Percentiles rank a stretch among this genome's conserved stretches.
These are phyloP conservation scores for Ypsolopha scabrella DNA, from an alignment of 2,888 invertebrate genomes.

Conservation along the genomic window DNA sequence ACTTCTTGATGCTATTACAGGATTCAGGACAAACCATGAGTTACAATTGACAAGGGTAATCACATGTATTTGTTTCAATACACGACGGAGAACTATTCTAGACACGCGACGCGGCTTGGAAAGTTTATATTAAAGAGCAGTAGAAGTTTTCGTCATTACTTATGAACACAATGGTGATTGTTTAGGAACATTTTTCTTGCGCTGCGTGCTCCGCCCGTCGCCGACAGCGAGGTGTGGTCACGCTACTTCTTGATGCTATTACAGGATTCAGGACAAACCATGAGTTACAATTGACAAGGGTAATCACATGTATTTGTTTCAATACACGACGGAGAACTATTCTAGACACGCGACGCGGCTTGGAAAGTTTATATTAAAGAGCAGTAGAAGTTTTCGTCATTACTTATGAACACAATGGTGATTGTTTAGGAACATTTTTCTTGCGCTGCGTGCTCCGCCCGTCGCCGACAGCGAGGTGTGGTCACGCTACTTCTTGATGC, in stretches of 20 bases:
- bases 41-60: no score
- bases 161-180: conserved; percentile 31
- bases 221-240: conserved; percentile 7
- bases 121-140: conserved; percentile 41
- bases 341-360: conserved; percentile 25
- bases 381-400: conserved; percentile 36
- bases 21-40: no score
- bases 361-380: conserved; percentile 36
- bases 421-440: conserved; percentile 21
- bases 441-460: background rate
- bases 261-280: no score
- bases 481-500: conserved; percentile 9
- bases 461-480: conserved; percentile 3
- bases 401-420: conserved; percentile 33
- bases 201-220: background rate
- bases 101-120: conserved; percentile 25
- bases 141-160: conserved; percentile 39
- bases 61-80: background rate
- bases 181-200: conserved; percentile 15
- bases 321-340: background rate
- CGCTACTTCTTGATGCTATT: conserved; percentile 6
- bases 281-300: no score
- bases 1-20: conserved; percentile 5
- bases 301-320: no score
- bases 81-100: background rate